A percentile compares a stretch with the other conserved stretches of the same genome.
phyloP scores from a whole-genome alignment of 2,113 vertebrate species.

The Cyphomyrus plagiostoma region DNA sequence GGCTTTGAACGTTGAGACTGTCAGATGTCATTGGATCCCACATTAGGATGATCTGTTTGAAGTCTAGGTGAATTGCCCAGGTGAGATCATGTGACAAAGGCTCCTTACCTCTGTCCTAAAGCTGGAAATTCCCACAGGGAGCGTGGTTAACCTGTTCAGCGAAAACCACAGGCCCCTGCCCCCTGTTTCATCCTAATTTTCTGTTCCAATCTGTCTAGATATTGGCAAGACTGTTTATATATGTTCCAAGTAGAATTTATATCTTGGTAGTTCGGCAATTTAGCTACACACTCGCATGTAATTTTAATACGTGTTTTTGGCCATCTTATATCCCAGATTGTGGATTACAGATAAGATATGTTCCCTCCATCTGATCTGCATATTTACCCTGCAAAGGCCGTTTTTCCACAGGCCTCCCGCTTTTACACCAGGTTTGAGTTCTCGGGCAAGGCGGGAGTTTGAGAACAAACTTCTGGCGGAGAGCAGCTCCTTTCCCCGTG shows the following conservation, averaged over 20 bases:
- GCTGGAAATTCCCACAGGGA: not conserved
- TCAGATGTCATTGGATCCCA: not conserved
- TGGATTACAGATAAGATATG: not conserved
- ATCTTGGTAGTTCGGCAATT: not conserved
- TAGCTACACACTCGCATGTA: not conserved
- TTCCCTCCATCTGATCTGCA: not conserved
- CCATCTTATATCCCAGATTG: not conserved
- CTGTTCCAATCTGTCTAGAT: not conserved
- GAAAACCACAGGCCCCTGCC: not conserved
- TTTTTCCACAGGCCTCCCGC: not conserved
- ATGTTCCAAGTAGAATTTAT: not conserved
- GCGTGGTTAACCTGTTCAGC: not conserved
- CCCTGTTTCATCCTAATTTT: not conserved
- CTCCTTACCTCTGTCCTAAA: not conserved
- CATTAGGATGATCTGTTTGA: not conserved
- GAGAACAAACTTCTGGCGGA: not conserved
- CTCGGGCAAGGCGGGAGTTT: not conserved
- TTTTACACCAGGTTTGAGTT: not conserved
- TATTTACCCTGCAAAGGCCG: not conserved
- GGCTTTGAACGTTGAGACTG: not conserved
- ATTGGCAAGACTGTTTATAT: not conserved
- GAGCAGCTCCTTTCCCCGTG: not conserved
- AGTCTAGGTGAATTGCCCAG: not conserved
- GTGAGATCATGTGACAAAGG: not conserved
- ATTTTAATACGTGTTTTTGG: not conserved